Percentiles rank a stretch among this genome's conserved stretches.
Conservation (phyloP, 1,140 invertebrate genomes). For the Rhynchophorus ferrugineus region DNA sequence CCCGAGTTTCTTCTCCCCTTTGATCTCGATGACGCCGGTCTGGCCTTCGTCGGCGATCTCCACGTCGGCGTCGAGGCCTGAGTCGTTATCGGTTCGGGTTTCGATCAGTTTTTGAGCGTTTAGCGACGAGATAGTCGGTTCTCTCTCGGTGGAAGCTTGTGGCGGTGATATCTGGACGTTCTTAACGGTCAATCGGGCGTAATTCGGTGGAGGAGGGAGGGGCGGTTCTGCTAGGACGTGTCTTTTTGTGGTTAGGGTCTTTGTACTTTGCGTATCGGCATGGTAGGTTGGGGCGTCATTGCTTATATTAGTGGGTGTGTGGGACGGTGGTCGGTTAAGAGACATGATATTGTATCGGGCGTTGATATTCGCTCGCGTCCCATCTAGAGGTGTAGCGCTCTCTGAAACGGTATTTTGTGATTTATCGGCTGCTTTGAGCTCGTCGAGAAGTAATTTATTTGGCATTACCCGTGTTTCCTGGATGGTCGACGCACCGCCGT, state of each 20-base stretch:
- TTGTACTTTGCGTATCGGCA: no score
- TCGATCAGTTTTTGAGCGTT: not conserved
- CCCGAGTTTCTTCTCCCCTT: slow-evolving; percentile 43
- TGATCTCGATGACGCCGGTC: slow-evolving; percentile 45
- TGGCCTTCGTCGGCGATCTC: no score
- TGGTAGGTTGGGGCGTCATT: no score
- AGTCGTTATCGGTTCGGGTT: slow-evolving; percentile 30
- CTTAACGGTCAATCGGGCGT: slow-evolving; percentile 12
- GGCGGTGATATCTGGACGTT: slow-evolving; percentile 32
- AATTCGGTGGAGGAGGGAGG: not conserved
- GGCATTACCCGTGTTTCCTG: slow-evolving; percentile 60
- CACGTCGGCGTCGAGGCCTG: slow-evolving; percentile 41
- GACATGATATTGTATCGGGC: slow-evolving; percentile 2
- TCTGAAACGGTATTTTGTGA: slow-evolving; percentile 32
- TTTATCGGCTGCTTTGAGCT: slow-evolving; percentile 25
- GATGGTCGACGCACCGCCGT: slow-evolving; percentile 51
- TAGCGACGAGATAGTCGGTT: slow-evolving; percentile 6
- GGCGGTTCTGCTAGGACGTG: slow-evolving; percentile 5
- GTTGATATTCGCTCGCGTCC: slow-evolving; percentile 3
- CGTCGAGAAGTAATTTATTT: slow-evolving; percentile 42
- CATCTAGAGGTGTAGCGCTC: slow-evolving; percentile 15
- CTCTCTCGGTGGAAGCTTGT: slow-evolving; percentile 34
- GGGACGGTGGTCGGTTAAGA: not conserved
- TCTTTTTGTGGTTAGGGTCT: not conserved
- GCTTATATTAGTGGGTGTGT: no score